phyloP scores from a whole-genome alignment of 2,797 vertebrate genomes.

The Bradypodion pumilum region DNA sequence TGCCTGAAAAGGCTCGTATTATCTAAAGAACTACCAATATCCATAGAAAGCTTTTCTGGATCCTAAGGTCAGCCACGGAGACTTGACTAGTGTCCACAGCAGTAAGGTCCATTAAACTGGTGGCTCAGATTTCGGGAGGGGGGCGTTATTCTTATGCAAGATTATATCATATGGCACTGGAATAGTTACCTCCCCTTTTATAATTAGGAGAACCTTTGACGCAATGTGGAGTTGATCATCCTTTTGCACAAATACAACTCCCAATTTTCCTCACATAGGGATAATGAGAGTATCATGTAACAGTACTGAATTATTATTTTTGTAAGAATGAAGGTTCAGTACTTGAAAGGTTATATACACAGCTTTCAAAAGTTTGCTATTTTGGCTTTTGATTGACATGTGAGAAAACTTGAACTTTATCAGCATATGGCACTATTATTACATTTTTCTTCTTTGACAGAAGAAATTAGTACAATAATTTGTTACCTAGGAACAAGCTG shows the following conservation, averaged over 20 bases:
- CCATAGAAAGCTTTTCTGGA: no score
- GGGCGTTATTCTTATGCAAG: no score
- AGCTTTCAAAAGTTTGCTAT: background rate
- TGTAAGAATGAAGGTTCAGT: background rate
- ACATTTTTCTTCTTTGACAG: conserved; percentile 11
- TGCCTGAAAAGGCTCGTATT: no score
- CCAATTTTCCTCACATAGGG: background rate
- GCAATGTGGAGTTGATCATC: background rate
- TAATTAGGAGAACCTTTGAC: background rate
- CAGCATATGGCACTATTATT: conserved; percentile 6
- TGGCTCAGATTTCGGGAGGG: no score
- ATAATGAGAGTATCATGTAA: background rate
- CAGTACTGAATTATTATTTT: conserved; percentile 3
- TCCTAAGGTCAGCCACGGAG: no score
- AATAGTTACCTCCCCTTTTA: no score
- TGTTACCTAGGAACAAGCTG: conserved; percentile 24
- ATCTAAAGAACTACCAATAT: no score
- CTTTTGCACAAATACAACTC: background rate
- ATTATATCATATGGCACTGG: no score
- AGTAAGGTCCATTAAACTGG: no score
- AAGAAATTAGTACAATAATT: conserved; percentile 14
- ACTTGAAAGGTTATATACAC: background rate
- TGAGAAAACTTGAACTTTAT: background rate
- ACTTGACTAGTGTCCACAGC: no score
- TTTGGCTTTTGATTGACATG: conserved; percentile 1